Percentiles rank a stretch among this genome's conserved stretches.
Conservation (phyloP, 2,797 vertebrate species). For the Sebastes oblongus region DNA sequence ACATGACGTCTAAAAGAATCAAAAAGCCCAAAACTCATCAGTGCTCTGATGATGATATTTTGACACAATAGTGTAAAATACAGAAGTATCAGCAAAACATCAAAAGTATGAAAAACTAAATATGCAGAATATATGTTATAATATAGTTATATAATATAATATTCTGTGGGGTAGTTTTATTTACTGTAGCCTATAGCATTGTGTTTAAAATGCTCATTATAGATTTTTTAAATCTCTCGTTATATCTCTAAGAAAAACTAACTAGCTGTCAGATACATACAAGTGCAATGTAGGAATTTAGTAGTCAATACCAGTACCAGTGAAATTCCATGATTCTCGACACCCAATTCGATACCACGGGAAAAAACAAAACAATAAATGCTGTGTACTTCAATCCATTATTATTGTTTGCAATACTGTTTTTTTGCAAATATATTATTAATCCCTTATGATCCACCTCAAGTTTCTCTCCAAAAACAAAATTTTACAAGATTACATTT, state of each 20-base stretch:
- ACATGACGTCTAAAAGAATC: background rate
- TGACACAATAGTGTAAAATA: background rate
- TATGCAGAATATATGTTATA: background rate
- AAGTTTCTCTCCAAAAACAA: too few relatives aligned
- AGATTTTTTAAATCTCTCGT: background rate
- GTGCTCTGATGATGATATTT: background rate
- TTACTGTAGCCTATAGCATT: background rate
- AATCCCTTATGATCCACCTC: too few relatives aligned
- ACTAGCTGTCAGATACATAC: background rate
- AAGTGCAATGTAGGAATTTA: background rate
- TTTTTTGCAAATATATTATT: too few relatives aligned
- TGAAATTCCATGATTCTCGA: too few relatives aligned
- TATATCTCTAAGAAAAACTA: too few relatives aligned
- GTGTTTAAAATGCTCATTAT: background rate
- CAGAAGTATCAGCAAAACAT: background rate
- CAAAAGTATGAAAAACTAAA: background rate
- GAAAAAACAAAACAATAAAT: too few relatives aligned
- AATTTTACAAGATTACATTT: too few relatives aligned
- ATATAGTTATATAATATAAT: background rate
- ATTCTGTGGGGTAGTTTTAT: background rate
- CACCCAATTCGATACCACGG: too few relatives aligned
- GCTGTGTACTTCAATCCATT: too few relatives aligned
- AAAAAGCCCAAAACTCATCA: background rate
- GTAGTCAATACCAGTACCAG: rapidly evolving
- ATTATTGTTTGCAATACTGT: too few relatives aligned